Evolutionary conservation across 2,797 vertebrate genomes (phyloP).

Genomic region (Phaenicophaeus curvirostris): DNA sequence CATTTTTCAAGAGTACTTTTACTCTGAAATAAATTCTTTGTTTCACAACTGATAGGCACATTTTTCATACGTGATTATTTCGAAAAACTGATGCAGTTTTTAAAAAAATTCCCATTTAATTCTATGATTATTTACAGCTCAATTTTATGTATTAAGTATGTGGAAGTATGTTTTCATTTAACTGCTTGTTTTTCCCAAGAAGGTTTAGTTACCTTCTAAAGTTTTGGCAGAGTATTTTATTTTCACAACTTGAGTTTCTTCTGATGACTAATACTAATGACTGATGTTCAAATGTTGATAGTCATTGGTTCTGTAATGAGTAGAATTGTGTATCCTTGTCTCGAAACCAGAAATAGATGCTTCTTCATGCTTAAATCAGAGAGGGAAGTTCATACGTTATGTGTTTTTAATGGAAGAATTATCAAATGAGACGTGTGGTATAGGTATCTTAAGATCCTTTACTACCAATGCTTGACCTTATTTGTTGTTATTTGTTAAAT

Average conservation of each 20-base stretch:
- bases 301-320: neutral
- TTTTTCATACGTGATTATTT: neutral
- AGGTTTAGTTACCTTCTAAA: neutral
- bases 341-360: neutral
- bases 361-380: neutral
- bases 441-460: neutral
- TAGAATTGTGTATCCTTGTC: neutral
- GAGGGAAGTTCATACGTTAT: neutral
- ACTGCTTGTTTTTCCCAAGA: neutral
- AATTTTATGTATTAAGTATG: neutral
- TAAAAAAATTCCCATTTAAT: too few relatives aligned
- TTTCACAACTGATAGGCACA: neutral
- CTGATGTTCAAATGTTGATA: neutral
- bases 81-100: neutral
- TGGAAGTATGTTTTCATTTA: slow-evolving; percentile 25
- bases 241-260: neutral
- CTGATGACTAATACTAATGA: neutral
- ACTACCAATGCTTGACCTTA: neutral
- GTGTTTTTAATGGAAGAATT: neutral
- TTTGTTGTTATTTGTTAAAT: neutral
- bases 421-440: neutral
- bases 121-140: neutral
- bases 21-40: neutral
- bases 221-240: neutral
- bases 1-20: neutral